Evolutionary conservation across 2,113 vertebrate genomes (phyloP).

Genomic region (Campylomormyrus tamandua): DNA sequence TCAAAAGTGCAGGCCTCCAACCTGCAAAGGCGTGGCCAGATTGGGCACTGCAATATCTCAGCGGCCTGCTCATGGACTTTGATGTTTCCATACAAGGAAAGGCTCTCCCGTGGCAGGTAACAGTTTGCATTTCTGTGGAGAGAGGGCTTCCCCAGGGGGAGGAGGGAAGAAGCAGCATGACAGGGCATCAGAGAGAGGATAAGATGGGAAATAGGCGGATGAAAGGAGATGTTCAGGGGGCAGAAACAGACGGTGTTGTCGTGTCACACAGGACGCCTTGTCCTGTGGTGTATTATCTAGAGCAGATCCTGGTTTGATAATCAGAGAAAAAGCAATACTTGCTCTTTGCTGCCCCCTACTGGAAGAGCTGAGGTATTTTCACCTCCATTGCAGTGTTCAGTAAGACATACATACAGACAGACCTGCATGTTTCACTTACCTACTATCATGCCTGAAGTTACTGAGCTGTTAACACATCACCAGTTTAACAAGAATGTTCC

Average conservation of each 20-base stretch:
- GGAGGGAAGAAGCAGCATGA: not conserved
- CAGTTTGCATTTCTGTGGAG: no score
- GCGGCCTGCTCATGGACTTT: not conserved
- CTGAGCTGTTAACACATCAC: not conserved
- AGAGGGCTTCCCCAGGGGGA: not conserved
- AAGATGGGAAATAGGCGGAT: not conserved
- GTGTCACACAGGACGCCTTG: not conserved
- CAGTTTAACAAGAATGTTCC: not conserved
- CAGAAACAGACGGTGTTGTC: not conserved
- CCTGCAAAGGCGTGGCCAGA: not conserved
- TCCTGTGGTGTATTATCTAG: not conserved
- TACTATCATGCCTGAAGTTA: not conserved
- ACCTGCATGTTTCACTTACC: not conserved
- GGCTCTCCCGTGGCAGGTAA: not conserved
- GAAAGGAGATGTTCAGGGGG: not conserved
- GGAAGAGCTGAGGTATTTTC: not conserved
- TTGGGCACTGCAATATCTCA: no score
- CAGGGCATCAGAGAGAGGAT: not conserved
- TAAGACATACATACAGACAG: not conserved
- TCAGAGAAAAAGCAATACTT: not conserved
- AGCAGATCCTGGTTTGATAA: not conserved
- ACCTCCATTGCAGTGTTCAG: not conserved
- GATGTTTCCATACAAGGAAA: not conserved
- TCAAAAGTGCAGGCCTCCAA: not conserved
- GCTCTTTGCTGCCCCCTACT: conserved; percentile 32